Percentiles rank a stretch among this genome's conserved stretches.
Evolutionary conservation across 2,797 vertebrate genomes (phyloP).

Genomic region (Emydoidea blandingii): DNA sequence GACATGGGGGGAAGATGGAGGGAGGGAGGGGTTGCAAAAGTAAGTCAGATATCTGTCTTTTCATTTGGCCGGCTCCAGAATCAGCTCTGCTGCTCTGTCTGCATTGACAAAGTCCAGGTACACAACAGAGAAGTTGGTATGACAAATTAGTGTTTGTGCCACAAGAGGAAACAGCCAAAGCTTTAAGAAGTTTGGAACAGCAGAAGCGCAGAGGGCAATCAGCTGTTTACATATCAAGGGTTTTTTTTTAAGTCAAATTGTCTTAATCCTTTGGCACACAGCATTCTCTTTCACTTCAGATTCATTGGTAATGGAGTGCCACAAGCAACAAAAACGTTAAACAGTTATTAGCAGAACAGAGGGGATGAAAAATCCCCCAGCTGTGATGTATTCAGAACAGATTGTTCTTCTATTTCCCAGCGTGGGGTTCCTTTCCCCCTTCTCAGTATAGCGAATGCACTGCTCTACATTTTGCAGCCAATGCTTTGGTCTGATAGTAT

Average conservation of each 20-base stretch:
- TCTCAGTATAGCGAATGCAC: background rate
- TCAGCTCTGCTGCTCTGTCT: background rate
- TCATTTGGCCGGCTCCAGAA: fast-evolving
- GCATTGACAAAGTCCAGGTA: background rate
- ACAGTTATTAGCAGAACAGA: slow-evolving; percentile 10
- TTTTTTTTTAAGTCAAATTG: background rate
- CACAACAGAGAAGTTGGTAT: fast-evolving
- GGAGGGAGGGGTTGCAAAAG: background rate
- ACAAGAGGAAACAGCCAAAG: background rate
- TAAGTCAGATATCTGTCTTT: background rate
- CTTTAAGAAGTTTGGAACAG: background rate
- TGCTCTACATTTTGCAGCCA: background rate
- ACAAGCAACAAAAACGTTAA: background rate
- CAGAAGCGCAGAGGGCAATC: background rate
- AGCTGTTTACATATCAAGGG: background rate
- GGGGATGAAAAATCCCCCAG: background rate
- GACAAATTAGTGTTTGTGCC: fast-evolving
- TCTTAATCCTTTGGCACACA: background rate
- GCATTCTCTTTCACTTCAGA: slow-evolving; percentile 9
- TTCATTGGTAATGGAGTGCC: background rate
- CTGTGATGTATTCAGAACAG: background rate
- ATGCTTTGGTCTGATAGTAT: background rate
- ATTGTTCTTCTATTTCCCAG: background rate
- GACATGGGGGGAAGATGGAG: background rate
- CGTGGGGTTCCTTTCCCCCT: background rate